Conservation (phyloP, 2,113 vertebrate species). For the Eurystomus gularis region DNA sequence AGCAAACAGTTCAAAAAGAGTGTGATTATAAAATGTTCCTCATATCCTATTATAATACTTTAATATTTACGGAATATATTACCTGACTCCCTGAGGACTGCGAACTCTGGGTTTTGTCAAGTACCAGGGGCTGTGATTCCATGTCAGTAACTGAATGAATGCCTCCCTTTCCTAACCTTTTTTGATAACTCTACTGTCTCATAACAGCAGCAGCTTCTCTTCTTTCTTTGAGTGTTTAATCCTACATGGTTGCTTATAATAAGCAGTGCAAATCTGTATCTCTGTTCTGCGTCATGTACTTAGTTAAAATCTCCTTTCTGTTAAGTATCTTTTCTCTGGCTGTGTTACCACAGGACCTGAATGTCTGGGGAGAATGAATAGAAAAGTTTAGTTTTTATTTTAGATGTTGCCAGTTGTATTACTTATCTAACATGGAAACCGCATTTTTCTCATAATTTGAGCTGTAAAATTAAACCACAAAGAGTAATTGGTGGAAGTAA, state of each 20-base stretch:
- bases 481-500: neutral
- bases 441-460: neutral
- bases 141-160: neutral
- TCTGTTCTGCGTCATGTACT: neutral
- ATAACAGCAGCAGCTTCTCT: neutral
- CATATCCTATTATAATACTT: neutral
- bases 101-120: neutral
- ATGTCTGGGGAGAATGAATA: neutral
- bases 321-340: neutral
- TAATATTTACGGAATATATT: neutral
- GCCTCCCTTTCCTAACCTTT: neutral
- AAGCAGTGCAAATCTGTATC: neutral
- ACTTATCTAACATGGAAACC: neutral
- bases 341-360: neutral
- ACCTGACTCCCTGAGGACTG: neutral
- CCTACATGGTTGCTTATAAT: neutral
- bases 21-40: neutral
- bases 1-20: neutral
- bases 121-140: neutral
- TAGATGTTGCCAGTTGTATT: neutral
- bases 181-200: neutral
- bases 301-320: neutral
- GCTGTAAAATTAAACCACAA: neutral
- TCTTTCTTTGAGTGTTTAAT: neutral
- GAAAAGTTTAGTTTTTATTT: neutral